Base-by-base conservation (phyloP, 2,797 vertebrate species). In the Sebastes hopkinsi region DNA sequence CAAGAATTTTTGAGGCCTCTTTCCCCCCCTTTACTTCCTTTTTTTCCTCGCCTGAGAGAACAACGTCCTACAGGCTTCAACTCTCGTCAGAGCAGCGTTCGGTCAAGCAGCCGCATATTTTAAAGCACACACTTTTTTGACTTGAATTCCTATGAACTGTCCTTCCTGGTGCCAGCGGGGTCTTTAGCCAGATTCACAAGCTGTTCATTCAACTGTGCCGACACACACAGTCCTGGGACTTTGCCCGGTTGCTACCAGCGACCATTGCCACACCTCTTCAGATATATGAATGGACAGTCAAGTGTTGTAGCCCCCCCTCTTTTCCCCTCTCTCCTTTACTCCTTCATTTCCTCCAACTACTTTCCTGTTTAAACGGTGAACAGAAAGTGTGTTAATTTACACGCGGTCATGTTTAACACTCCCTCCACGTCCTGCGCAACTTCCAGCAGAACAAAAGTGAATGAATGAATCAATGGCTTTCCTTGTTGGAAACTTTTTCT, bases 241-340 rank as follows among this genome's bases (percentile, higher is more conserved):
- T 81, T 74, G 86, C 82, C 88, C 55, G 52, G 93, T 94, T 94
- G 92, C 93, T 77, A 91, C 36, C 79, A 5, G 89, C 87, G 67
- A 94, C 93, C 52, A 62, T 78, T 75, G 72, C 87, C 90, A 86
- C 90, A 77, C 92, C 93, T 90, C 89, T 83, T 14, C 55, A 79
- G 84, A 91, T 81, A 79, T 89, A 85, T 93, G 93, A 95, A 95
- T 94, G 92, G 87, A 81, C 81, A 62, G 74, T 90, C 87, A 83
- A 83, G 38, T 81, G 82, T 72, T 62, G 36, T 5, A 27, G 55
- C 36, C 70, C 86, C 81, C 72, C 82, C 20, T 50, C 23, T 46
- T 25, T 58, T 2, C 32, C 32, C 30, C 52, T 65, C 54, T 69
- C 70, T 56, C 58, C 65, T 62, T 55, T 65, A 69, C 76, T 22